These are phyloP conservation scores for Metellina segmentata DNA, from an alignment of 2,888 invertebrate genomes.

Conservation along the genomic window DNA sequence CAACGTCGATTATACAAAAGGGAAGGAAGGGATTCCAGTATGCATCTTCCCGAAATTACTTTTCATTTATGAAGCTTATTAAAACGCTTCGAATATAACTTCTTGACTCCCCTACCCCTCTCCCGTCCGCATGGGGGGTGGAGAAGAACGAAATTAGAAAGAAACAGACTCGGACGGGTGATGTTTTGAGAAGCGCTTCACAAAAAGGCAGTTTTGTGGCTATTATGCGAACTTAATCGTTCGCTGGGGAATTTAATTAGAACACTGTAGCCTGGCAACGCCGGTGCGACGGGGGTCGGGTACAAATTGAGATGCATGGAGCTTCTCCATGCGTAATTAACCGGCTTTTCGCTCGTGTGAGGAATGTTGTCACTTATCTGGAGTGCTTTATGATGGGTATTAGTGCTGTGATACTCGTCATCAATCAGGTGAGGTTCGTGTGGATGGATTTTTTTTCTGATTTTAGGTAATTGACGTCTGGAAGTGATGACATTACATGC, in stretches of 20 bases:
- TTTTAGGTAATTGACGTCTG: no score
- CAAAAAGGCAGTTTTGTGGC: constrained; percentile 65
- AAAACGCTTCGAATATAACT: constrained; percentile 58
- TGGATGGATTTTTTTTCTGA: no score
- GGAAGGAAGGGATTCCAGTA: constrained; percentile 28
- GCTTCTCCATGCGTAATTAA: background rate
- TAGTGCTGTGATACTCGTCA: no score
- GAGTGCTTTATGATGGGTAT: no score
- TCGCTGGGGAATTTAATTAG: constrained; percentile 74
- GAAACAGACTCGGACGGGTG: background rate
- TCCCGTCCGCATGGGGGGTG: background rate
- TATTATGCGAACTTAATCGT: constrained; percentile 72
- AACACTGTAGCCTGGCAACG: constrained; percentile 73
- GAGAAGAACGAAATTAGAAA: constrained; percentile 5
- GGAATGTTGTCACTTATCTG: background rate
- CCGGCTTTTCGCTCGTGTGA: background rate
- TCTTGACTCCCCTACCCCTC: background rate
- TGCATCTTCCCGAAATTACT: constrained; percentile 60
- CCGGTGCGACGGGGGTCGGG: constrained; percentile 1
- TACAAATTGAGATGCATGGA: constrained; percentile 30
- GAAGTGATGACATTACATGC: no score
- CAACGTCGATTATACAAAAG: constrained; percentile 53
- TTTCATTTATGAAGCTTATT: constrained; percentile 73
- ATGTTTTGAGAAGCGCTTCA: constrained; percentile 20
- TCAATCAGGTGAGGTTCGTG: no score